Percentiles rank a stretch among this genome's conserved stretches.
These are phyloP conservation scores for Monomorium pharaonis DNA, from an alignment of 1,140 invertebrate genomes.

Conservation along the genomic window DNA sequence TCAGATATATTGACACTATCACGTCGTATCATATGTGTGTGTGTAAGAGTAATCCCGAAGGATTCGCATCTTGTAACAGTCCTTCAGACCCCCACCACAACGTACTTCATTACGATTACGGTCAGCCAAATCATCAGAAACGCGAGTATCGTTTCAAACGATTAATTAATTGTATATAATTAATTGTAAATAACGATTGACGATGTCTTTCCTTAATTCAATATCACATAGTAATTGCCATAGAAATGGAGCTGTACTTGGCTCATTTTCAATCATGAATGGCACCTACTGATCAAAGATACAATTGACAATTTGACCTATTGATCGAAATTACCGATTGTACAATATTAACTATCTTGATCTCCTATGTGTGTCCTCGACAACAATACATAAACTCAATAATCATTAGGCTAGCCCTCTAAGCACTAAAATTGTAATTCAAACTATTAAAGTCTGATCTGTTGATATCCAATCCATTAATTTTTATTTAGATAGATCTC, in stretches of 20 bases:
- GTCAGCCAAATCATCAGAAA: not conserved
- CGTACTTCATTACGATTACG: not conserved
- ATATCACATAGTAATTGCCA: not conserved
- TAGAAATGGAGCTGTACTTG: not conserved
- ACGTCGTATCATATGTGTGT: not conserved
- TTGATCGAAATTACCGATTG: slow-evolving; percentile 24
- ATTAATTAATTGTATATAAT: slow-evolving; percentile 36
- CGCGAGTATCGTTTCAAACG: not conserved
- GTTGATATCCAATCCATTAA: not conserved
- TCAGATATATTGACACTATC: slow-evolving; percentile 16
- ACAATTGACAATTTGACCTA: not conserved
- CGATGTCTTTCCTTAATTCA: not conserved
- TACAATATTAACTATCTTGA: slow-evolving; percentile 20
- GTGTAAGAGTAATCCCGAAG: not conserved
- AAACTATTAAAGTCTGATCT: not conserved
- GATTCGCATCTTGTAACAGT: slow-evolving; percentile 30
- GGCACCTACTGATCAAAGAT: not conserved
- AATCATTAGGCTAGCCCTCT: not conserved
- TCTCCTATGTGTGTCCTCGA: not conserved
- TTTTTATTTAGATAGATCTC: not conserved
- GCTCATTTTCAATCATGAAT: not conserved
- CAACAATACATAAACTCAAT: not conserved
- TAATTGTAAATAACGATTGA: not conserved
- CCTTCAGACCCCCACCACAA: not conserved
- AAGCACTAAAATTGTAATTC: not conserved